Evolutionary conservation across 2,113 vertebrate genomes (phyloP).

Genomic region (Hippocampus zosterae): DNA sequence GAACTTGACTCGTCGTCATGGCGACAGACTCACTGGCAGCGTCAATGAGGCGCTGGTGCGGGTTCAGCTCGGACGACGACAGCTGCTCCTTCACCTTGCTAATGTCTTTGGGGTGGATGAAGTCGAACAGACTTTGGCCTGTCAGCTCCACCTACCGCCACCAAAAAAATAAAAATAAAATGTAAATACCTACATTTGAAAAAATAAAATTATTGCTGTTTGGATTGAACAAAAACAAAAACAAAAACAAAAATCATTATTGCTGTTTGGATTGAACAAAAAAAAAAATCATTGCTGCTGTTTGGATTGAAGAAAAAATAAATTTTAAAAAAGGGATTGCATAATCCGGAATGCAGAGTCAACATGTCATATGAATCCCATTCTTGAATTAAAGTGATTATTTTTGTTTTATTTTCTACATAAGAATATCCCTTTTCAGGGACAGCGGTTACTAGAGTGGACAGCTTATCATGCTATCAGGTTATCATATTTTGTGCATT

Average conservation of each 20-base stretch:
- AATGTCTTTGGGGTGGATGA: slow-evolving; percentile 85
- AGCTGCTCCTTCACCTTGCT: slow-evolving; percentile 87
- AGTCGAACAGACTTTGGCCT: slow-evolving; percentile 83
- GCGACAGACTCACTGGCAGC: slow-evolving; percentile 73
- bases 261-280: background rate
- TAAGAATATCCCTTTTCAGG: too few species aligned
- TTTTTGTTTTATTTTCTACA: too few species aligned
- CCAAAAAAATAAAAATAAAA: too few species aligned
- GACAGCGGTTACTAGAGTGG: too few species aligned
- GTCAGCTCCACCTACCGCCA: slow-evolving; percentile 74
- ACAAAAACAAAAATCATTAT: too few species aligned
- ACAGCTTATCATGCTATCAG: too few species aligned
- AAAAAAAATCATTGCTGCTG: background rate
- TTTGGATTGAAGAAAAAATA: background rate
- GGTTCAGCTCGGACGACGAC: slow-evolving; percentile 71
- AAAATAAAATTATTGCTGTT: too few species aligned
- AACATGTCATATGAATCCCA: background rate
- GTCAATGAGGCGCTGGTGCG: slow-evolving; percentile 76
- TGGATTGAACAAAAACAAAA: too few species aligned
- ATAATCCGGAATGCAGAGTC: background rate
- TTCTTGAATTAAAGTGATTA: background rate
- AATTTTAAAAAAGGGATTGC: too few species aligned
- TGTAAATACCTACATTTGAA: too few species aligned
- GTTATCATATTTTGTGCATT: too few species aligned
- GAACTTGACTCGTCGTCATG: background rate